phyloP scores from a whole-genome alignment of 2,888 invertebrate species.

The Xylota sylvarum region DNA sequence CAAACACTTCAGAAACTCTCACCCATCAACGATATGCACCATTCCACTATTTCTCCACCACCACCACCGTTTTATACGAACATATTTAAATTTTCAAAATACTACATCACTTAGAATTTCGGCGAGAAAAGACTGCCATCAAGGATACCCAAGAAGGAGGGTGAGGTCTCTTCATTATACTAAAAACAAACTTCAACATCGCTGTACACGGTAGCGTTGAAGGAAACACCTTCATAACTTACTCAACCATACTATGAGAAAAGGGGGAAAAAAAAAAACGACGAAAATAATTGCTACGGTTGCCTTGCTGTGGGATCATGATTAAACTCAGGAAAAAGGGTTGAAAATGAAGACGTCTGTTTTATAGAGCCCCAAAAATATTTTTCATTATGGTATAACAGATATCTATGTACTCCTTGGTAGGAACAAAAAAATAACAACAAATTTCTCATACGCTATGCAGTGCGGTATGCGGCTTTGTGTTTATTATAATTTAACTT shows the following conservation, averaged over 20 bases:
- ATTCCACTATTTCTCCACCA: neutral
- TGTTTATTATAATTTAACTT: constrained; percentile 25
- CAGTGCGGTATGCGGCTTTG: constrained; percentile 16
- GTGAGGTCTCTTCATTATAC: constrained; percentile 63
- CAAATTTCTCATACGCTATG: neutral
- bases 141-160: constrained; percentile 14
- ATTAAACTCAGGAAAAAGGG: constrained; percentile 57
- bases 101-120: constrained; percentile 47
- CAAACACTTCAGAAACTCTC: neutral
- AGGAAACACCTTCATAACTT: constrained; percentile 68
- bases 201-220: constrained; percentile 39
- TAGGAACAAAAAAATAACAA: too few relatives aligned
- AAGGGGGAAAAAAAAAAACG: constrained; percentile 19
- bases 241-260: constrained; percentile 28
- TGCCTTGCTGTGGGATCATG: constrained; percentile 47
- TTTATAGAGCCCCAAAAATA: constrained; percentile 62
- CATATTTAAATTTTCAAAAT: constrained; percentile 28
- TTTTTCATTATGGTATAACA: constrained; percentile 38
- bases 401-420: too few relatives aligned
- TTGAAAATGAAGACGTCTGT: constrained; percentile 65
- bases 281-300: constrained; percentile 62
- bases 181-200: constrained; percentile 51
- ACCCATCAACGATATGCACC: constrained; percentile 3
- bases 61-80: neutral
- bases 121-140: constrained; percentile 34